Evolutionary conservation across 2,113 vertebrate species (phyloP), one percentile per base, ranked within the genome.

Genomic region (Daubentonia madagascariensis): DNA sequence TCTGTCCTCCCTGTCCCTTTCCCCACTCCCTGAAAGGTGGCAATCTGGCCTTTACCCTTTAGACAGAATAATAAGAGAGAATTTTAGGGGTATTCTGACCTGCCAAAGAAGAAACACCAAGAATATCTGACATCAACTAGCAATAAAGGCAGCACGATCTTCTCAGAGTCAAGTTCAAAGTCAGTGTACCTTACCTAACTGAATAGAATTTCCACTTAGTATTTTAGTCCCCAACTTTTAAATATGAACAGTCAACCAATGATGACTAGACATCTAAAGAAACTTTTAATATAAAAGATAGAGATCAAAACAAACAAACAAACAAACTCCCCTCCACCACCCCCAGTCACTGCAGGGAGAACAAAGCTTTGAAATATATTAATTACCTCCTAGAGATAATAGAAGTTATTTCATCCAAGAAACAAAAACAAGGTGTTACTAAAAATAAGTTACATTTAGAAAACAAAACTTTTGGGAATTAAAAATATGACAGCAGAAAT

Each of bases 181-280:
- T 89, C 72, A 89, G 83, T 32, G 86, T 13, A 43, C 2, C 3
- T 52, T 86, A 93, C 52, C 17, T 35, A 61, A 67, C 67, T 45
- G 17, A 80, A 48, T 40, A 96, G 40, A 83, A 94, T 65, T 89
- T 95, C 17, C 28, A 86, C 22, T 86, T 92, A n/a, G 5, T 7
- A 86, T 84, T 97, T 91, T 83, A 68, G 22, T 57, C 43, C 40
- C 37, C 25, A 84, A 54, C 43, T 90, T 96, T 79, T 86, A 84
- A 80, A 94, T 30, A 61, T 45, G 35, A 95, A 89, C 35, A 70
- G 70, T 48, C 8, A 95, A 75, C 13, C 23, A 85, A 89, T 45
- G 68, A 73, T 94, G 28, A 75, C 23, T 54, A 70, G 43, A 80
- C 30, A 50, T 61, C 32, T 67, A 68, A 84, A 48, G 17, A 80